A percentile compares a stretch with the other conserved stretches of the same genome.
Evolutionary conservation across 2,888 invertebrate genomes (phyloP).

Genomic region (Dioctria rufipes): DNA sequence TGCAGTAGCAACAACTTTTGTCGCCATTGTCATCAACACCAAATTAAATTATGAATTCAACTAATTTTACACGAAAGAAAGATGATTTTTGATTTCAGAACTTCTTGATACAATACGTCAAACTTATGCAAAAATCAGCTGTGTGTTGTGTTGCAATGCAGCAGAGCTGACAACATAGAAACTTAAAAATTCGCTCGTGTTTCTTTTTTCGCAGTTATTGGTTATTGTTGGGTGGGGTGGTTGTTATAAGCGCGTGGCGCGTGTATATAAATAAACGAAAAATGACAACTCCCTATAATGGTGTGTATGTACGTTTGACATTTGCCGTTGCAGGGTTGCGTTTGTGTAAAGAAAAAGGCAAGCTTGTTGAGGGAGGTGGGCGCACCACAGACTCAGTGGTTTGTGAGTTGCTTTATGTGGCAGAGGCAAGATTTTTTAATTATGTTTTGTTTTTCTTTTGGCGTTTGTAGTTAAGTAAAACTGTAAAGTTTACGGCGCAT

Average conservation of each 20-base stretch:
- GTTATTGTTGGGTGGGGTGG: no score
- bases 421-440: background rate
- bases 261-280: no score
- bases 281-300: no score
- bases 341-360: no score
- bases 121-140: conserved; percentile 50
- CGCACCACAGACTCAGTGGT: conserved; percentile 7
- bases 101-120: conserved; percentile 16
- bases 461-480: conserved; percentile 16
- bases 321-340: no score
- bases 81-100: background rate
- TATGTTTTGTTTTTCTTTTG: conserved; percentile 40
- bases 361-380: background rate
- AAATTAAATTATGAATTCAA: background rate
- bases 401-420: conserved; percentile 23
- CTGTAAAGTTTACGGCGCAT: background rate
- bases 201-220: no score
- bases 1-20: conserved; percentile 86
- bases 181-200: background rate
- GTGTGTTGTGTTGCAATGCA: background rate
- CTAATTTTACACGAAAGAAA: background rate
- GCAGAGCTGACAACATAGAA: background rate
- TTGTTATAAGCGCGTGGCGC: no score
- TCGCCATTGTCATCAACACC: conserved; percentile 75
- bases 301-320: background rate